These are phyloP conservation scores for Tachysurus vachellii DNA, from an alignment of 2,113 vertebrate species.

Conservation along the genomic window DNA sequence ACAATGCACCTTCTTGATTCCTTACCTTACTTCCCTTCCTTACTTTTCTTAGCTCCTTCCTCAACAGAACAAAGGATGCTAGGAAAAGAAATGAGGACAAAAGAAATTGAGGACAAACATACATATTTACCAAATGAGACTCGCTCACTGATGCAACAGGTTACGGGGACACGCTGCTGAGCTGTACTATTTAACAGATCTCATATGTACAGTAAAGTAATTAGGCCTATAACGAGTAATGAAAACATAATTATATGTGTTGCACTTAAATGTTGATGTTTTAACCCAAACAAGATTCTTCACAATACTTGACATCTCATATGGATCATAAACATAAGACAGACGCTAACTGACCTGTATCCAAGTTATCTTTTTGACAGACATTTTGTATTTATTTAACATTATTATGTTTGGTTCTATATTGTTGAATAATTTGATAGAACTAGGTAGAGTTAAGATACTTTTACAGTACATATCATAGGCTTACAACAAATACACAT, in stretches of 20 bases:
- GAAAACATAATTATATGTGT: not conserved
- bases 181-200: not conserved
- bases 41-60: not conserved
- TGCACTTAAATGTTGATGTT: not conserved
- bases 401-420: not conserved
- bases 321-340: not conserved
- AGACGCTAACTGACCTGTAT: not conserved
- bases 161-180: not conserved
- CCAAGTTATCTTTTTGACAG: not conserved
- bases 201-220: not conserved
- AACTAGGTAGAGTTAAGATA: not conserved
- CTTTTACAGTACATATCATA: not conserved
- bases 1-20: not conserved
- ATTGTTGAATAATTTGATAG: not conserved
- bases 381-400: not conserved
- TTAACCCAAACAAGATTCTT: not conserved
- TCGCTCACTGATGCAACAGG: not conserved
- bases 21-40: not conserved
- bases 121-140: not conserved
- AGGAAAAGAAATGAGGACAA: not conserved
- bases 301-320: not conserved
- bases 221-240: not conserved
- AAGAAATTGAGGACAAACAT: not conserved
- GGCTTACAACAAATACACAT: not conserved
- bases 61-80: not conserved